phyloP scores from a whole-genome alignment of 2,113 vertebrate species.

The Genyomyrus donnyi region DNA sequence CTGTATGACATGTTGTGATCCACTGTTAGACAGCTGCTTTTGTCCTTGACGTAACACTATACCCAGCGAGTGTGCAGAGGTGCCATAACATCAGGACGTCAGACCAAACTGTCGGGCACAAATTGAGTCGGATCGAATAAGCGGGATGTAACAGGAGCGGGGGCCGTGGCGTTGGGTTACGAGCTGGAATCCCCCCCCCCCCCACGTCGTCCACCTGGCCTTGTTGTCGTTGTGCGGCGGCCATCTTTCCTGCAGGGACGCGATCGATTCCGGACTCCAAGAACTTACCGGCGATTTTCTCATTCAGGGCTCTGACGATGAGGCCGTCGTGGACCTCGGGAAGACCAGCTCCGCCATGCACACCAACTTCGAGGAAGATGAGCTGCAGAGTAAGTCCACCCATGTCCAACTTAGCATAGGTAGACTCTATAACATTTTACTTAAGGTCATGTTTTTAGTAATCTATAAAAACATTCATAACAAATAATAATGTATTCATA shows the following conservation, averaged over 20 bases:
- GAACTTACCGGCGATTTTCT: background rate
- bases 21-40: background rate
- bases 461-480: too few relatives aligned
- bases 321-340: conserved; percentile 86
- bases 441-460: too few relatives aligned
- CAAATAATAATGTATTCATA: too few relatives aligned
- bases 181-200: background rate
- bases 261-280: background rate
- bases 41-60: background rate
- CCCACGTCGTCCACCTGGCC: background rate
- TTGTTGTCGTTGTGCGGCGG: background rate
- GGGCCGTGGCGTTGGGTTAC: background rate
- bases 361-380: conserved; percentile 84
- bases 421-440: background rate
- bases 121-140: background rate
- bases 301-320: conserved; percentile 82
- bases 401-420: background rate
- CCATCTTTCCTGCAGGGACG: background rate
- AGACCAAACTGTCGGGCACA: background rate
- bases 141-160: background rate
- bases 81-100: background rate
- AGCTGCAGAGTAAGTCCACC: conserved; percentile 85
- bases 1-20: background rate
- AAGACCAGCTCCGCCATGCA: conserved; percentile 86
- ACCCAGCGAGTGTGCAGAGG: background rate